Percentiles rank a stretch among this genome's conserved stretches.
phyloP scores from a whole-genome alignment of 2,797 vertebrate species.

The Ctenopoma kingsleyae region DNA sequence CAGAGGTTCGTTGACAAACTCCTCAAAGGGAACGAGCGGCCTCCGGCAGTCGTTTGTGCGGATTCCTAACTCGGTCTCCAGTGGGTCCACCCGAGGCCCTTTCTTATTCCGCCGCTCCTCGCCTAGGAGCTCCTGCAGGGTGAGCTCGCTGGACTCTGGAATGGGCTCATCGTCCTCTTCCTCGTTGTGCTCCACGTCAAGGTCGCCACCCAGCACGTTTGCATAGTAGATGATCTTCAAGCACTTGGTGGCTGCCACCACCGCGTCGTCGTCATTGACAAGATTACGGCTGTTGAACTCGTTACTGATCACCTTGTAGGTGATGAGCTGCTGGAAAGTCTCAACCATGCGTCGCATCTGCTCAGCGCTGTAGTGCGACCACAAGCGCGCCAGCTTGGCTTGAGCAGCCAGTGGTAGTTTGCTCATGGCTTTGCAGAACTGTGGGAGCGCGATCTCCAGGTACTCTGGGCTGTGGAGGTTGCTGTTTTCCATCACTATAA shows the following conservation, averaged over 20 bases:
- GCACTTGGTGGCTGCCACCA: constrained; percentile 97
- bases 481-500: constrained; percentile 98
- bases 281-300: constrained; percentile 97
- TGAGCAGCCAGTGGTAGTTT: constrained; percentile 95
- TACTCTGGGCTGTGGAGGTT: constrained; percentile 99
- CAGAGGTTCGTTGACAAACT: constrained; percentile 98
- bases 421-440: constrained; percentile 99
- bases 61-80: constrained; percentile 96
- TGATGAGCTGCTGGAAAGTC: constrained; percentile 99
- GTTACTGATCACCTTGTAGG: constrained; percentile 98
- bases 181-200: constrained; percentile 94
- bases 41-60: constrained; percentile 95
- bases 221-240: constrained; percentile 99
- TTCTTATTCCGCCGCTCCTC: constrained; percentile 97
- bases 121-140: constrained; percentile 95
- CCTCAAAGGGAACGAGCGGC: constrained; percentile 95
- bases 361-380: constrained; percentile 92
- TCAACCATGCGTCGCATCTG: constrained; percentile 97
- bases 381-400: constrained; percentile 93
- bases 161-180: constrained; percentile 98
- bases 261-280: constrained; percentile 96
- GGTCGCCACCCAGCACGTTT: constrained; percentile 95
- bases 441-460: constrained; percentile 95
- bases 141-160: constrained; percentile 96
- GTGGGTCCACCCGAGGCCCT: constrained; percentile 95